These are phyloP conservation scores for Crocallis elinguaria DNA, from an alignment of 2,888 invertebrate genomes.

Conservation along the genomic window DNA sequence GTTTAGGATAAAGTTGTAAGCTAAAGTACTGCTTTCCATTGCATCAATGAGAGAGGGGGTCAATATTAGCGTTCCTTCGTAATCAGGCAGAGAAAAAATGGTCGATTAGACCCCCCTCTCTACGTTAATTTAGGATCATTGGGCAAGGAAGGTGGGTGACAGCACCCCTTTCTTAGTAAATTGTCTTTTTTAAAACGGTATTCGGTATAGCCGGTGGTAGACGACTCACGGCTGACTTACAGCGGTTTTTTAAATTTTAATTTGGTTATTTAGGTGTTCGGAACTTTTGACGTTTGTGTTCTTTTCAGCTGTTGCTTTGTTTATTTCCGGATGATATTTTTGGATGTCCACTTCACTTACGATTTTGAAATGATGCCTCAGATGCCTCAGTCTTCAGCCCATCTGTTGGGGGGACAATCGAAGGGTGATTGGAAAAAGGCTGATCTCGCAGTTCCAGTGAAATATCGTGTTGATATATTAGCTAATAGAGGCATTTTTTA, in stretches of 20 bases:
- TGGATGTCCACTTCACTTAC: too few relatives aligned
- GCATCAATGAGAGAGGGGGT: constrained; percentile 64
- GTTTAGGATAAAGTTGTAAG: not conserved
- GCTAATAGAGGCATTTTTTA: too few relatives aligned
- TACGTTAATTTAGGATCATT: constrained; percentile 83
- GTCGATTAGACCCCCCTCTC: constrained; percentile 78
- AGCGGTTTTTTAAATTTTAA: constrained; percentile 32
- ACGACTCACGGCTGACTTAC: constrained; percentile 53
- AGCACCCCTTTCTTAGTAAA: constrained; percentile 48
- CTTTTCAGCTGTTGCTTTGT: not conserved
- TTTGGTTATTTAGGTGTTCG: constrained; percentile 28
- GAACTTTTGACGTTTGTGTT: constrained; percentile 3
- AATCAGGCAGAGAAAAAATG: constrained; percentile 84
- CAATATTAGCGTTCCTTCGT: constrained; percentile 82
- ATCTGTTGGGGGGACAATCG: too few relatives aligned
- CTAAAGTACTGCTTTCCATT: constrained; percentile 4
- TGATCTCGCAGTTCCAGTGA: too few relatives aligned
- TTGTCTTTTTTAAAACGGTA: constrained; percentile 66
- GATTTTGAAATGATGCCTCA: too few relatives aligned
- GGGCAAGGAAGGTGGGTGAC: constrained; percentile 48
- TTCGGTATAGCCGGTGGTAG: constrained; percentile 59
- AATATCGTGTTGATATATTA: too few relatives aligned
- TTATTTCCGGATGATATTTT: too few relatives aligned
- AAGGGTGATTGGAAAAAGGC: too few relatives aligned
- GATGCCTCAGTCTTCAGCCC: too few relatives aligned